Evolutionary conservation across 2,888 invertebrate species (phyloP), one percentile per base, ranked within the genome.

Genomic region (Melinaea menophilus): DNA sequence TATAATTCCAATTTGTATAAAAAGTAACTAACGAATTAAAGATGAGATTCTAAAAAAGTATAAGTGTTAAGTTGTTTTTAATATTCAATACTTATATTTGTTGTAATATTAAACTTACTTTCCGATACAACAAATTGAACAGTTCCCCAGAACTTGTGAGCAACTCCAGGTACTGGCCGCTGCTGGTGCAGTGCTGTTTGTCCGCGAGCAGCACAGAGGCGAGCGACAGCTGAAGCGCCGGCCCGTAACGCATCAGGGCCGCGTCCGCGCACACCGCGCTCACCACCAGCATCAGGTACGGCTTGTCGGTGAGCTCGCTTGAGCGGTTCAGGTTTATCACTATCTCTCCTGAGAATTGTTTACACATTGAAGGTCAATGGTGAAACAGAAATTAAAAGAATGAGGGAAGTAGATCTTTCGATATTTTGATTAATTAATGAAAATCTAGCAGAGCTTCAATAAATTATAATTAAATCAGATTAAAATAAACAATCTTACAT

Each of bases 131-230:
- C 63, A 96, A 80, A 59, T 95, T 94, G 57, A 95, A 91, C 58
- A 96, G 91, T 73, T 96, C 95, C 31, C 91, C 90, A 78, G 89
- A 71, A 47, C 94, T 95, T 57, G 94, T 93, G 59, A 96, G 84
- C 56, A 96, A 85, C 79, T 96, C 95, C 67, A 96, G 81, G 75
- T 95, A 95, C 76, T 95, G 94, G 13, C 96, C 95, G n/a, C 93
- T 92, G 51, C 92, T 87, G 64, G 94, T 94, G 67, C 93, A 94
- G 73, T 96, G 95, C 62, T 95, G 92, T 81, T 95, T 95, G 79
- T 96, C 96, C 0, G 95, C 94, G 46, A 96, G 80, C 63, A 82
- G 63, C 5, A 80, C 79, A 11, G 71, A 78, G 2, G 76, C 75
- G 12, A 87, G 65, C 0, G 85, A 78, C 65, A 95, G 91, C 82